These are phyloP conservation scores for Pteronura brasiliensis DNA, from an alignment of 2,113 vertebrate species.

Conservation along the genomic window DNA sequence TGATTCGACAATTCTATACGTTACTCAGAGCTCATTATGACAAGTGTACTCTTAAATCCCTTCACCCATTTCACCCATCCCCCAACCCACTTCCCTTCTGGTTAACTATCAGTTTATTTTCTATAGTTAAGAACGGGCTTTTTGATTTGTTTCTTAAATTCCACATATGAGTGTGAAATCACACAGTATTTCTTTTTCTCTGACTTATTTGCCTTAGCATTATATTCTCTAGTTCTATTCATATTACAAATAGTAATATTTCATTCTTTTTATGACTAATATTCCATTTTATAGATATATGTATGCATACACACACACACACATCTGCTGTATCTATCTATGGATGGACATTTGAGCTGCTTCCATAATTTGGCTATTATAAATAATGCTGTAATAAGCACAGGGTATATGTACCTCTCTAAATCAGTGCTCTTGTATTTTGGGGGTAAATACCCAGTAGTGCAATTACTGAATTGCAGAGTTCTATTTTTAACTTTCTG, in stretches of 20 bases:
- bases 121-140: background rate
- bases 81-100: background rate
- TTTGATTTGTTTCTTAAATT: background rate
- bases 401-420: background rate
- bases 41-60: background rate
- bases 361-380: background rate
- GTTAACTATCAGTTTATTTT: background rate
- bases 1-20: background rate
- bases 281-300: background rate
- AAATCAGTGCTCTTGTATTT: background rate
- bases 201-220: background rate
- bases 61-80: background rate
- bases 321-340: background rate
- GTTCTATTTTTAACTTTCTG: background rate
- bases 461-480: background rate
- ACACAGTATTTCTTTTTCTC: background rate
- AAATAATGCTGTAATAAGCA: background rate
- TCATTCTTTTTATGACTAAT: background rate
- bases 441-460: background rate
- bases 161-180: background rate
- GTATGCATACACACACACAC: background rate
- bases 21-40: background rate
- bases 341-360: background rate
- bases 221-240: background rate
- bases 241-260: background rate